Percentiles rank a stretch among this genome's conserved stretches.
Conservation (phyloP, 2,888 invertebrate genomes). For the Cecidostiba fungosa region DNA sequence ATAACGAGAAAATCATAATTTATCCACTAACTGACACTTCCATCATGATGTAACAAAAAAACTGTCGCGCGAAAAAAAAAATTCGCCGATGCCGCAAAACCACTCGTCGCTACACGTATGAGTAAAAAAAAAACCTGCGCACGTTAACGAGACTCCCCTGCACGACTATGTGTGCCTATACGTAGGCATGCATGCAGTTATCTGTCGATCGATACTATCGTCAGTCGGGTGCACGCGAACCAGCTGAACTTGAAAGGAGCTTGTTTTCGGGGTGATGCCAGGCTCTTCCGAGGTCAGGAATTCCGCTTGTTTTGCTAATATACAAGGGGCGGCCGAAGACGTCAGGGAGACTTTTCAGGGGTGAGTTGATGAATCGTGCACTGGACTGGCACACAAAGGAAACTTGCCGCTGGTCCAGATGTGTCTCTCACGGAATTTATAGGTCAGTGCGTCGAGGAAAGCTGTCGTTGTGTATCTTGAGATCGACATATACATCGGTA, state of each 20-base stretch:
- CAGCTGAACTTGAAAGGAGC: constrained; percentile 15
- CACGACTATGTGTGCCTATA: not conserved
- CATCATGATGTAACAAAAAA: no score
- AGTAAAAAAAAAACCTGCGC: no score
- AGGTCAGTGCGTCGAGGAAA: not conserved
- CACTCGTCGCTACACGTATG: no score
- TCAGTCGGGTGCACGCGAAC: not conserved
- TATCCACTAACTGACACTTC: no score
- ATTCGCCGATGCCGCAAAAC: no score
- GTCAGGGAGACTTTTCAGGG: not conserved
- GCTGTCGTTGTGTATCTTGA: not conserved
- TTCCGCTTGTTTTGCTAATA: not conserved
- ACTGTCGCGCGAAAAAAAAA: no score
- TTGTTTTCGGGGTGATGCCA: not conserved
- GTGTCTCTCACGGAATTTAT: not conserved
- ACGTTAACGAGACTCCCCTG: not conserved
- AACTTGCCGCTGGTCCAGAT: not conserved
- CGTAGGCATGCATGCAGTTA: not conserved
- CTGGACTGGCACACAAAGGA: not conserved
- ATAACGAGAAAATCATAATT: no score
- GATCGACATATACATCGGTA: not conserved
- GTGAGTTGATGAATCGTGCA: not conserved
- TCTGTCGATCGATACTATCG: not conserved
- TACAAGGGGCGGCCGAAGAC: not conserved
- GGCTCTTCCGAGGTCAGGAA: not conserved